Base-by-base conservation (phyloP, 2,888 invertebrate species). In the Camptogramma bilineatum region DNA sequence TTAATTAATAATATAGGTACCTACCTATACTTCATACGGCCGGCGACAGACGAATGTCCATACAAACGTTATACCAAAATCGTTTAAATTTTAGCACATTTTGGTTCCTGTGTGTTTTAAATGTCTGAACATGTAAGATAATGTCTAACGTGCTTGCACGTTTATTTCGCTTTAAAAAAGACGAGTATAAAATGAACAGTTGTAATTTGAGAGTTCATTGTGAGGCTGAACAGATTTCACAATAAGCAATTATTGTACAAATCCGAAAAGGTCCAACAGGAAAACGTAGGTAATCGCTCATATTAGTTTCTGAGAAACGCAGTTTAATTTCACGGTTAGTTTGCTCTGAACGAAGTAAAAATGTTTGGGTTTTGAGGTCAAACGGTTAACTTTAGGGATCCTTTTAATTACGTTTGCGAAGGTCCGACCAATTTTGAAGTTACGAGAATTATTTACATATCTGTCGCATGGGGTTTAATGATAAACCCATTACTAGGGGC, bases 271-370 rank as follows among this genome's bases (percentile, higher is more conserved):
- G 58, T 64, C 70, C 68, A 72, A 64, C 72, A 72, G 66, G 72
- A 81, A 80, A 82, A 39, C 46, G 50, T 51, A 34, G 52, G 80
- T 77, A 79, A 78, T 73, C 69, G 73, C 69, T 74, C 74, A 77
- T 75, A 74, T 75, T 81, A 79, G 80, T 82, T 88, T 87, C 87
- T 79, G 66, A 75, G 87, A 85, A 88, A 65, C 50, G 18, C 21
- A 56, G 55, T 77, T 81, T 83, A 85, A 90, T 90, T 89, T 89
- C 86, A 90, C 82, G 88, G 83, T 84, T 83, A 84, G 87, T 87
- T 90, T 79, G 74, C 64, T 76, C 72, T 63, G 76, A 67, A 55
- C 54, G 52, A 52, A 63, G 68, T 66, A 71, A 73, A 72, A 79
- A 77, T 73, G 70, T 69, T 74, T 67, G 64, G 69, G 70, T 66